Evolutionary conservation across 2,113 vertebrate species (phyloP), one percentile per base, ranked within the genome.

Genomic region (Halcyon malimbica): DNA sequence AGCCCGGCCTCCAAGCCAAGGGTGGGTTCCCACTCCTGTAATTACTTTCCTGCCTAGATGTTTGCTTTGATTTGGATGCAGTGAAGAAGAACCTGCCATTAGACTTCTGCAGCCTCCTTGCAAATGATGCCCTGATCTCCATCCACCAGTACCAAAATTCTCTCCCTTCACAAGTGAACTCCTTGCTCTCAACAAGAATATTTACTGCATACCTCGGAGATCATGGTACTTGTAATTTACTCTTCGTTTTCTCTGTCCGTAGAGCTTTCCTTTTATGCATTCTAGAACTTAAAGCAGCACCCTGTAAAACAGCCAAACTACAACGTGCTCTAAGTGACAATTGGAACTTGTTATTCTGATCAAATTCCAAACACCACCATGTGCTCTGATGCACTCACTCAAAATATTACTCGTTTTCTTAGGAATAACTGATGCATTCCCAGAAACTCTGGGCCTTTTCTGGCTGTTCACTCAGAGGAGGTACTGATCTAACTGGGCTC

Each of bases 311-410:
- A 23, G 83, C 35, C 39, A 42, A 23, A 31, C 8, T 51, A 8
- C 42, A 51, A 5, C 2, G 6, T 21, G 9, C 17, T 11, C 2
- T 9, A 68, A 11, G 2, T 16, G 44, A 33, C 13, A 68, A 95
- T 75, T 44, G 28, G 33, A 75, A 78, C 74, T 4, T 16, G 24
- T 51, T 60, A 24, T n/a, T 0, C 3, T 31, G 33, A 80, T 13
- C 4, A 2, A 10, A 35, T 51, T 29, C 71, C n/a, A 21, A 21
- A 59, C 19, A 11, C 13, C 28, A 42, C 20, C 0, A 0, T 1
- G 13, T 48, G 28, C n/a, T 63, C 28, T 16, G 23, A 63, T 70
- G 48, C 39, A n/a, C 16, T 35, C 37, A 60, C 79, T 15, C n/a
- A 33, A 77, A 75, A 26, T n/a, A 28, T 20, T 56, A 39, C 23